Conservation (phyloP, 2,113 vertebrate genomes). For the Dermatemys mawii region DNA sequence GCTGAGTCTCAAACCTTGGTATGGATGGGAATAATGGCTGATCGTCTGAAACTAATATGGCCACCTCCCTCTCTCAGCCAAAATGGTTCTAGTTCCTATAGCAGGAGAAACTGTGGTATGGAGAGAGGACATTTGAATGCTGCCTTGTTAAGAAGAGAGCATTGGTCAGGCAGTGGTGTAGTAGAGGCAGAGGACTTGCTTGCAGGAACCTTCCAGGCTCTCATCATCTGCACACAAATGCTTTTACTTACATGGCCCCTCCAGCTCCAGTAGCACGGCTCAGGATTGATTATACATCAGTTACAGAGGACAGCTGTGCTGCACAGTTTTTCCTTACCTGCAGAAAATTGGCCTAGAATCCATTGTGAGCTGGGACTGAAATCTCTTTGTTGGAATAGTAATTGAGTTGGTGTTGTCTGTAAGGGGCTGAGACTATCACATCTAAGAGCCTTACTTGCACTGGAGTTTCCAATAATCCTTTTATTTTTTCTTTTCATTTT, state of each 20-base stretch:
- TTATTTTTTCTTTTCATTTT: not conserved
- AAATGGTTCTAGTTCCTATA: too few species aligned
- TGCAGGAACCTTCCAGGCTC: not conserved
- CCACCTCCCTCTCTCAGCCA: too few species aligned
- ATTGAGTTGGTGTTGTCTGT: not conserved
- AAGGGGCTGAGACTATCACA: not conserved
- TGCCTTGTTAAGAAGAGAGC: too few species aligned
- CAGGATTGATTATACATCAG: too few species aligned
- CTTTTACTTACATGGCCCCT: not conserved
- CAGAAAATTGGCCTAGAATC: not conserved
- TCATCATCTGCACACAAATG: not conserved
- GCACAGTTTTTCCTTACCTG: not conserved
- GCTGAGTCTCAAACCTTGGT: too few species aligned
- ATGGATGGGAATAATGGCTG: too few species aligned
- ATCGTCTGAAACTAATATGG: too few species aligned
- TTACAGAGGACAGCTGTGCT: not conserved
- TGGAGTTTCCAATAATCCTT: not conserved
- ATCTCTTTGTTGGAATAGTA: not conserved
- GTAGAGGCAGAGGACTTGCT: accelerated
- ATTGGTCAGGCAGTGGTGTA: not conserved
- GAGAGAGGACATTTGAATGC: too few species aligned
- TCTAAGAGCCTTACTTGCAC: not conserved
- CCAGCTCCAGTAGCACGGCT: not conserved
- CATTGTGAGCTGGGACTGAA: not conserved
- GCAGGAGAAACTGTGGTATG: too few species aligned